Base-by-base conservation (phyloP, 2,797 vertebrate species). In the Tinamus major region DNA sequence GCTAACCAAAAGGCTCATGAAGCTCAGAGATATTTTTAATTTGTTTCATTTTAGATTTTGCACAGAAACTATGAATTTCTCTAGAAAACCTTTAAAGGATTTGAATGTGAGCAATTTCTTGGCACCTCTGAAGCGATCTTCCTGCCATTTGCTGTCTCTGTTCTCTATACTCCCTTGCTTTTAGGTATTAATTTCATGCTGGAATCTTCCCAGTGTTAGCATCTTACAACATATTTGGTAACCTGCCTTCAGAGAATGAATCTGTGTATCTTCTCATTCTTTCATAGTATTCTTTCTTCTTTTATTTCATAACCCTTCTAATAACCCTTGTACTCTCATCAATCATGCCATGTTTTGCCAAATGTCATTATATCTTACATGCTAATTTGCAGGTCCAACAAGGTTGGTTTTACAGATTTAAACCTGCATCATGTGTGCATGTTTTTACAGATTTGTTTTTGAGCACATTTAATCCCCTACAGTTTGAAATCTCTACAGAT, bases 341-440 rank as follows among this genome's bases (percentile, higher is more conserved):
- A n/a, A 13, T 44, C 53, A 20, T 46, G 27, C 21, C 15, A 26
- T 11, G 6, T 74, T 69, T 69, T 79, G 23, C 21, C 24, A 62
- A 83, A 26, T 13, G n/a, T 49, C 79, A 13, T 81, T 69, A 8
- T 48, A 24, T 9, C 46, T 77, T 62, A 49, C 27, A 6, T 19
- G 19, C 26, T 26, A 44, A 39, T 33, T 49, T 17, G 49, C 37
- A 41, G 48, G 37, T 44, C 42, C 61, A 48, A 6, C 39, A 44
- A n/a, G 17, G 15, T 35, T 42, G 58, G 12, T 3, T 20, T 31
- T 58, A 31, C 8, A 33, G 29, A 82, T 41, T 29, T 53, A 37
- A 68, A 37, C 1, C 0, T 13, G 21, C 35, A 33, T 53, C 21
- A 5, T 26, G 2, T 35, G 27, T 44, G 42, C n/a, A 9, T 19